Evolutionary conservation across 64 coral and sea anemone species (phyloP), one percentile per base, ranked within the genome.

Genomic region (Actinia tenebrosa): DNA sequence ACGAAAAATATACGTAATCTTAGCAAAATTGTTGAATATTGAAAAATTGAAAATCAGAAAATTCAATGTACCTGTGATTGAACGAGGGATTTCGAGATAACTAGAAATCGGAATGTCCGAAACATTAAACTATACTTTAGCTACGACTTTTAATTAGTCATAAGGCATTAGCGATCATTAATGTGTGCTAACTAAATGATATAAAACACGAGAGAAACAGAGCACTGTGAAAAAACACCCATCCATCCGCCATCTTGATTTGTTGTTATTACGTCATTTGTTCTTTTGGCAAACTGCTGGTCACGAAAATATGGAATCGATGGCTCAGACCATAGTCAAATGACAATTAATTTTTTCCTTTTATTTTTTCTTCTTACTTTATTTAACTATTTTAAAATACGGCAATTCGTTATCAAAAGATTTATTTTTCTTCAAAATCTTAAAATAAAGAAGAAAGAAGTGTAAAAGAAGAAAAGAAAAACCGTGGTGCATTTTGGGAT

Each of bases 221-320:
- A 75, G 42, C 5, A 75, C 69, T 75, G n/a, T 30, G 27, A 15
- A 75, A 23, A 20, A 25, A 75, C 10, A 30, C 3, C 25, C 69
- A 30, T 27, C 27, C n/a, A 15, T 75, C 69, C 69, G 69, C 69
- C 69, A 75, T 75, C 27, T 75, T 72, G 69, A 26, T 72, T 72
- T 75, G 69, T 75, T 75, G 69, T 75, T 75, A 75, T 75, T 30
- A 75, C 69, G 69, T 75, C 69, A 75, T 75, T 75, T 3, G 27
- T 10, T 69, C n/a, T 10, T 20, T 69, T 75, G 27, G 26, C 3
- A 75, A 25, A 75, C 69, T 75, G 69, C 69, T 75, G 69, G 26
- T 1, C 23, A 75, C 13, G 13, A 14, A 30, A 75, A 42, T 75
- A 15, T 75, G 6, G 26, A 7, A 15, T 42, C 25, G 63, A 23